These are phyloP conservation scores for Cryptoleucopteryx plumbea DNA, from an alignment of 2,113 vertebrate genomes.

Conservation along the genomic window DNA sequence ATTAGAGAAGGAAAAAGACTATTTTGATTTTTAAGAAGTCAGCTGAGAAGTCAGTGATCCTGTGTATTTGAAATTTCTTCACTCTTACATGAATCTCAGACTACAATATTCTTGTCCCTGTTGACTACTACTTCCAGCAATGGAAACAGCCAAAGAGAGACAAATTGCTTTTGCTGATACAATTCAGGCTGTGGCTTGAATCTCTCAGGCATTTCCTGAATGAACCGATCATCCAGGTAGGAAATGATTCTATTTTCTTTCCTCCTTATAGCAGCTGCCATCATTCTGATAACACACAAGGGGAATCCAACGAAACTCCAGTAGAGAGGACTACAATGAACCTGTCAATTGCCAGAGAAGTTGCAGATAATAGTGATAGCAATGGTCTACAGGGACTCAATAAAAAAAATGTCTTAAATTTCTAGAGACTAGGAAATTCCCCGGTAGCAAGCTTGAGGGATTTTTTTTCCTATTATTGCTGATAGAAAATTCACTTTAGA, in stretches of 20 bases:
- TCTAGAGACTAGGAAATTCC: background rate
- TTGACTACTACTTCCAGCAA: background rate
- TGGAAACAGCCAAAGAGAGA: background rate
- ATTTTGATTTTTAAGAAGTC: background rate
- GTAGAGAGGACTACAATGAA: background rate
- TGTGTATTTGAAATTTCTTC: background rate
- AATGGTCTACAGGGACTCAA: background rate
- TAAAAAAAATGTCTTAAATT: background rate
- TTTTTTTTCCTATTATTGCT: background rate
- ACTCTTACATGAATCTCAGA: background rate
- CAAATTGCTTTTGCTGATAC: constrained; percentile 1
- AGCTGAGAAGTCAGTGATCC: background rate
- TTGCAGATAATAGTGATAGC: background rate
- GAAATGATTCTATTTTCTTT: constrained; percentile 1
- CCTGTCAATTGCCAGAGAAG: background rate
- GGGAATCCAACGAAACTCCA: background rate
- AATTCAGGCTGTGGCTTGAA: background rate
- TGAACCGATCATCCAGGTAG: constrained; percentile 21
- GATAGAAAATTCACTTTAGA: background rate
- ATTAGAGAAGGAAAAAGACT: background rate
- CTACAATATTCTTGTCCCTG: background rate
- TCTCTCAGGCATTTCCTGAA: constrained; percentile 20
- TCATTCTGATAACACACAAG: background rate
- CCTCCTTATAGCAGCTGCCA: background rate
- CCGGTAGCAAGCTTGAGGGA: background rate